These are phyloP conservation scores for Sycobia sp. DNA, from an alignment of 1,140 invertebrate genomes.

Conservation along the genomic window DNA sequence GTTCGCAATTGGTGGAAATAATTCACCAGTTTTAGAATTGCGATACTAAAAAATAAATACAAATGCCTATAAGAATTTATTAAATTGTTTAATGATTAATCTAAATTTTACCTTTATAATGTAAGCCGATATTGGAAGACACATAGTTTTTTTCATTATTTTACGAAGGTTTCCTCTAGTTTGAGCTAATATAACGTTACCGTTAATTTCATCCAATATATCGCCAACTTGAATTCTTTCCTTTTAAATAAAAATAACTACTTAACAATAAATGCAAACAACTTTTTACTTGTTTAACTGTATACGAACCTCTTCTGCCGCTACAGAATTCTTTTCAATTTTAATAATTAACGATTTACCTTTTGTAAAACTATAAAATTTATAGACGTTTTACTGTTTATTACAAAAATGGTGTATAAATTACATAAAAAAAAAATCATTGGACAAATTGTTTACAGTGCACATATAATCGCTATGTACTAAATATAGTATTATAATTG, in stretches of 20 bases:
- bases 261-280: background rate
- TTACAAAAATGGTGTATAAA: no score
- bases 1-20: slow-evolving; percentile 53
- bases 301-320: slow-evolving; percentile 65
- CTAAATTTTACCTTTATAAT: slow-evolving; percentile 64
- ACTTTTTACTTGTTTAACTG: slow-evolving; percentile 1
- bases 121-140: slow-evolving; percentile 61
- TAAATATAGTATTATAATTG: no score
- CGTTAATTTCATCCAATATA: slow-evolving; percentile 70
- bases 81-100: background rate
- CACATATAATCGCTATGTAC: no score
- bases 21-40: slow-evolving; percentile 45
- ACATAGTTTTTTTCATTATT: slow-evolving; percentile 61
- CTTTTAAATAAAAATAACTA: slow-evolving; percentile 50
- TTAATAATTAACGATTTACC: slow-evolving; percentile 64
- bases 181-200: slow-evolving; percentile 57
- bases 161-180: slow-evolving; percentile 60
- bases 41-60: slow-evolving; percentile 43
- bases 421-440: no score
- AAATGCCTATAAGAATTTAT: slow-evolving; percentile 17
- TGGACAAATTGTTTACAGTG: no score
- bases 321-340: slow-evolving; percentile 63
- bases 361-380: slow-evolving; percentile 59
- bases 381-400: no score
- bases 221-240: slow-evolving; percentile 67